A percentile compares a stretch with the other conserved stretches of the same genome.
phyloP scores from a whole-genome alignment of 2,888 invertebrate genomes.

The Zootermopsis nevadensis region DNA sequence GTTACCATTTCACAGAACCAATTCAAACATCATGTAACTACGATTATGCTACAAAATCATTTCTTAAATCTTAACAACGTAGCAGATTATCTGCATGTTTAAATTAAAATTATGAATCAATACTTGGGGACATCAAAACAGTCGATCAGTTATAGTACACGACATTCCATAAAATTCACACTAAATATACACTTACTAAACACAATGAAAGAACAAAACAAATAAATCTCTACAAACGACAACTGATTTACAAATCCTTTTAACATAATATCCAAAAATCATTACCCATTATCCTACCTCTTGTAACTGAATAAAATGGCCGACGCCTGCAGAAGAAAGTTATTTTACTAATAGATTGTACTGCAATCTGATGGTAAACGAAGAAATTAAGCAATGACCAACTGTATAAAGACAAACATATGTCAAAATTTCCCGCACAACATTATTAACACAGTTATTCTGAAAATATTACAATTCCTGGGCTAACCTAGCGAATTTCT shows the following conservation, averaged over 20 bases:
- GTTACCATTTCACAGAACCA: neutral
- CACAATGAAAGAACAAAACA: neutral
- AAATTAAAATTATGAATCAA: no score
- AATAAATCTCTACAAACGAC: neutral
- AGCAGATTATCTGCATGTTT: no score
- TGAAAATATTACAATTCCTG: no score
- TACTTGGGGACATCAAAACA: neutral
- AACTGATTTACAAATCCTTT: neutral
- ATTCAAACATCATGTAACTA: neutral
- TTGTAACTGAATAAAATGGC: conserved; percentile 40
- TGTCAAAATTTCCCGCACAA: no score
- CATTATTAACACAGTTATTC: no score
- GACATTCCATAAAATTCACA: neutral
- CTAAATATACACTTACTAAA: neutral
- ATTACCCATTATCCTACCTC: conserved; percentile 39
- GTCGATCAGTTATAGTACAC: no score
- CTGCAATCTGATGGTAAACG: conserved; percentile 14
- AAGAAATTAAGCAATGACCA: neutral
- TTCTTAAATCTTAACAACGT: no score
- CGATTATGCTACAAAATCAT: no score
- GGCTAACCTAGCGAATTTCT: no score
- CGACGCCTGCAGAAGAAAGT: conserved; percentile 21
- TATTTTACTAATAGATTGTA: neutral
- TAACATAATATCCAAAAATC: conserved; percentile 6
- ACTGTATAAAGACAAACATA: neutral